Conservation (phyloP, 2,797 vertebrate species). For the Remorina albescens region DNA sequence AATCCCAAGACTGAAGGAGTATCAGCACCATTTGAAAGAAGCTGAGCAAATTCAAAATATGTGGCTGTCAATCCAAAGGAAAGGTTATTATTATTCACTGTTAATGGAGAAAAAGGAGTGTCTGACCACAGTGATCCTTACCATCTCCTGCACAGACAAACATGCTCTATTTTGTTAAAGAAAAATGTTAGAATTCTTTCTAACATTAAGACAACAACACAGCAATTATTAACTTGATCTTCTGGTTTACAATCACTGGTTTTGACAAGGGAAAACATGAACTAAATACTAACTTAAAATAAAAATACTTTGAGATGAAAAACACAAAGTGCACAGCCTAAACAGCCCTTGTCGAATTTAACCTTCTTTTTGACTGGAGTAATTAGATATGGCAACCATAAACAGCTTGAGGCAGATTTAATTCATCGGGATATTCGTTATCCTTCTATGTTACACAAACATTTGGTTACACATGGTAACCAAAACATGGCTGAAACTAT, state of each 20-base stretch:
- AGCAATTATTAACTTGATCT: constrained; percentile 15
- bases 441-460: constrained; percentile 30
- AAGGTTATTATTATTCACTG: constrained; percentile 23
- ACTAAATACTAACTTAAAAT: constrained; percentile 41
- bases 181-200: constrained; percentile 37
- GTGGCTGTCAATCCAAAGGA: constrained; percentile 31
- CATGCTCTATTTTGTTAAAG: constrained; percentile 16
- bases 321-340: constrained; percentile 13
- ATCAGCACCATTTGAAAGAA: constrained; percentile 15
- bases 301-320: constrained; percentile 42
- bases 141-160: constrained; percentile 1
- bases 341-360: constrained; percentile 43
- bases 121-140: constrained; percentile 32
- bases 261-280: constrained; percentile 50
- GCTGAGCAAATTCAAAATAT: constrained; percentile 38
- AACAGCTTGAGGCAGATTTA: constrained; percentile 69
- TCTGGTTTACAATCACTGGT: constrained; percentile 34
- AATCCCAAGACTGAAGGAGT: constrained; percentile 31
- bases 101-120: not conserved
- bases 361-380: constrained; percentile 61
- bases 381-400: constrained; percentile 65
- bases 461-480: constrained; percentile 19
- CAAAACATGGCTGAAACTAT: constrained; percentile 48
- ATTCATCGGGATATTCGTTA: constrained; percentile 39
- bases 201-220: constrained; percentile 32